These are phyloP conservation scores for Cataglyphis albicans DNA, from an alignment of 2,888 invertebrate species.

Conservation along the genomic window DNA sequence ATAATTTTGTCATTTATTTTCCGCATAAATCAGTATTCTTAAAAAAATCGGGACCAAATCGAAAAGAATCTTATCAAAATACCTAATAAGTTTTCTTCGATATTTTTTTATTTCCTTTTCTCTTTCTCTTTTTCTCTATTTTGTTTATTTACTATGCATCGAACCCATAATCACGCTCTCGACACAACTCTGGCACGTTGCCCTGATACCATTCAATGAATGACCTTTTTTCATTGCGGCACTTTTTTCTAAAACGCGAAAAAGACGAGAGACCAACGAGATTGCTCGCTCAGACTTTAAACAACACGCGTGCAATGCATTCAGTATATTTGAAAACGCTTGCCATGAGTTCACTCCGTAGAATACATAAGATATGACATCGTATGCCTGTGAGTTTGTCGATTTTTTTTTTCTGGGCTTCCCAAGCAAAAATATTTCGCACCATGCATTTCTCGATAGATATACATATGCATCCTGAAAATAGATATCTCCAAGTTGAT, in stretches of 20 bases:
- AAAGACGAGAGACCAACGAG: conserved; percentile 24
- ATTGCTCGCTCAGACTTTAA: conserved; percentile 33
- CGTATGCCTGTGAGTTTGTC: conserved; percentile 10
- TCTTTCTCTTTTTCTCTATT: not conserved
- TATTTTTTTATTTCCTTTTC: not conserved
- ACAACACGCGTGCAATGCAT: conserved; percentile 16
- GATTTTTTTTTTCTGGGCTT: not conserved
- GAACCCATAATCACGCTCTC: conserved; percentile 61
- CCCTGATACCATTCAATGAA: conserved; percentile 48
- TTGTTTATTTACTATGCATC: conserved; percentile 37
- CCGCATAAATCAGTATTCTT: not conserved
- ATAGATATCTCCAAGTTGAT: not conserved
- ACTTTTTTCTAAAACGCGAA: conserved; percentile 6
- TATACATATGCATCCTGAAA: not conserved
- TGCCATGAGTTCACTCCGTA: conserved; percentile 11
- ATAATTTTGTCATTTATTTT: not conserved
- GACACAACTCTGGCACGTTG: conserved; percentile 45
- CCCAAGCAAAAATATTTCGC: conserved; percentile 5
- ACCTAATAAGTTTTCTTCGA: not conserved
- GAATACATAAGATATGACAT: conserved; percentile 28
- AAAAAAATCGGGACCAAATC: not conserved
- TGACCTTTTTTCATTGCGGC: conserved; percentile 27
- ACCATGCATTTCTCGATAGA: not conserved
- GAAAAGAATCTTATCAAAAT: not conserved
- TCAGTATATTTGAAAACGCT: conserved; percentile 31